Evolutionary conservation across 2,113 vertebrate species (phyloP).

Genomic region (Microcebus tavaratra): DNA sequence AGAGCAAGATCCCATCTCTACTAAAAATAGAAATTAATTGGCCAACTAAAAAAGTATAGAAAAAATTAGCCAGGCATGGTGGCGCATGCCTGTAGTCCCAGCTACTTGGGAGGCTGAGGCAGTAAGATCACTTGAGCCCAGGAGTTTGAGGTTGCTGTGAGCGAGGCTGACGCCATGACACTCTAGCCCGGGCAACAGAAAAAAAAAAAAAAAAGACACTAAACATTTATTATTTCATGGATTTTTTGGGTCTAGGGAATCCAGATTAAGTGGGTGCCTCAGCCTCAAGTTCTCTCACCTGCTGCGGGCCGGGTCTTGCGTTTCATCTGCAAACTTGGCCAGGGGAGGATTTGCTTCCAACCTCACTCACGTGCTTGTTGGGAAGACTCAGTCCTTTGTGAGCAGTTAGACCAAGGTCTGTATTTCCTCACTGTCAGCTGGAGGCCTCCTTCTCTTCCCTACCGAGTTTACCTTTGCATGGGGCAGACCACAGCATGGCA

Average conservation of each 20-base stretch:
- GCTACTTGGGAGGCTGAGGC: too few species aligned
- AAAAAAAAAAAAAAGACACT: background rate
- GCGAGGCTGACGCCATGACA: too few species aligned
- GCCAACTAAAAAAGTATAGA: too few species aligned
- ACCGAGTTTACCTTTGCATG: background rate
- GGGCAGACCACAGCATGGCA: background rate
- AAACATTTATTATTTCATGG: background rate
- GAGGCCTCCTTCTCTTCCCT: background rate
- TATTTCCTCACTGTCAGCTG: background rate
- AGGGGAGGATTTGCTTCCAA: background rate
- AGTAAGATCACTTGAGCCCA: too few species aligned
- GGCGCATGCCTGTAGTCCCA: too few species aligned
- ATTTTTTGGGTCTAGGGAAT: background rate
- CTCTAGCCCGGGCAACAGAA: too few species aligned
- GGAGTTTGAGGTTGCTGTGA: too few species aligned
- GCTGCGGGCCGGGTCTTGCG: background rate
- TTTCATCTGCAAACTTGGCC: background rate
- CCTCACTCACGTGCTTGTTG: background rate
- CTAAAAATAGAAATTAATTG: too few species aligned
- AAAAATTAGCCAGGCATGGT: too few species aligned
- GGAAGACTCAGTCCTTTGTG: background rate
- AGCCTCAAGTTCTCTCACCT: background rate
- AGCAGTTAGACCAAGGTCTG: background rate
- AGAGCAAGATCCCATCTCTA: too few species aligned
- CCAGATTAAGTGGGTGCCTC: background rate